Conservation (phyloP, 2,113 vertebrate genomes). For the Entomyzon cyanotis region DNA sequence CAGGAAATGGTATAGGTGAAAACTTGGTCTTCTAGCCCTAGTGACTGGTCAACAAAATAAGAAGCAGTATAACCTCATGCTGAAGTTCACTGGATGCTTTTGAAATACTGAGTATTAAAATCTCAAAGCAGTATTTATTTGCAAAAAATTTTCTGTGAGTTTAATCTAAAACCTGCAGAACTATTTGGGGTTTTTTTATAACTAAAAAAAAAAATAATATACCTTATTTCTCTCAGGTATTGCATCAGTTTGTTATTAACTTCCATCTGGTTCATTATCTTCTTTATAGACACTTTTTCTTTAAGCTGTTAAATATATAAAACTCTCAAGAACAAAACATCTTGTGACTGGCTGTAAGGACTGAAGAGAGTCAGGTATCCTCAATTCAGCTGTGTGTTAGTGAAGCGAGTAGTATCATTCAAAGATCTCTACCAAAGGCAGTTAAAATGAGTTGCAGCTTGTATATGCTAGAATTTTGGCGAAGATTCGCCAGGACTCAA, state of each 20-base stretch:
- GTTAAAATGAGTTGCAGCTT: neutral
- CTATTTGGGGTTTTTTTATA: rapidly evolving
- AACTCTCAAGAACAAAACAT: neutral
- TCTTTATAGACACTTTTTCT: neutral
- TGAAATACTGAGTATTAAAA: neutral
- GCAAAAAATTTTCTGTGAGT: neutral
- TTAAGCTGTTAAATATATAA: neutral
- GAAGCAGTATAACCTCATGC: neutral
- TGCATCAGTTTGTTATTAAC: neutral
- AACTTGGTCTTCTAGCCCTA: neutral
- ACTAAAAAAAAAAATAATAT: neutral
- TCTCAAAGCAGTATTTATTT: neutral
- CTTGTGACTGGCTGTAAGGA: neutral
- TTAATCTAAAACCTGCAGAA: neutral
- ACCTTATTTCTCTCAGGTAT: neutral
- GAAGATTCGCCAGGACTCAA: neutral
- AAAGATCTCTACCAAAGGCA: neutral
- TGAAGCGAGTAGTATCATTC: neutral
- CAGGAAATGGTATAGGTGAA: neutral
- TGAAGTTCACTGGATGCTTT: neutral
- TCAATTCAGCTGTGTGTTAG: neutral
- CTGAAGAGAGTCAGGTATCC: neutral
- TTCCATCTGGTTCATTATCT: neutral
- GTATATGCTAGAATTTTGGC: neutral
- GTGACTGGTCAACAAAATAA: neutral